Evolutionary conservation across 2,888 invertebrate genomes (phyloP).

Genomic region (Encarsia formosa): DNA sequence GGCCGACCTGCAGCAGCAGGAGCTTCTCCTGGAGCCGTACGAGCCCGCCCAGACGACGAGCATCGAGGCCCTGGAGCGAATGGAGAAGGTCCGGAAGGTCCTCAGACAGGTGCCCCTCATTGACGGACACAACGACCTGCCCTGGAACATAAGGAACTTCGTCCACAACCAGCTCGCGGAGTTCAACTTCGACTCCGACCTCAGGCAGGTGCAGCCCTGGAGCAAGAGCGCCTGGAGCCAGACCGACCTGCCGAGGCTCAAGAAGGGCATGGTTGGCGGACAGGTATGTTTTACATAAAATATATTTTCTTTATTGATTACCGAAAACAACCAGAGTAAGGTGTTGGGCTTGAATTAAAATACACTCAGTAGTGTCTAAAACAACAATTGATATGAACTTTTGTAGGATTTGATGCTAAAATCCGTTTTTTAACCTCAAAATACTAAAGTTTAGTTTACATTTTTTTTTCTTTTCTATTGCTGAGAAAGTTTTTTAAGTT

Average conservation of each 20-base stretch:
- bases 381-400: too few relatives aligned
- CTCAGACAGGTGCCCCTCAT: conserved; percentile 65
- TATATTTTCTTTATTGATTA: not conserved
- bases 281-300: conserved; percentile 54
- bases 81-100: conserved; percentile 62
- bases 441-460: too few relatives aligned
- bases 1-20: conserved; percentile 44
- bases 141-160: conserved; percentile 86
- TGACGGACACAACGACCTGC: conserved; percentile 73
- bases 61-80: conserved; percentile 56
- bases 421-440: too few relatives aligned
- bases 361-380: too few relatives aligned
- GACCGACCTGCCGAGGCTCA: conserved; percentile 70
- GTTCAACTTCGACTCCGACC: conserved; percentile 63
- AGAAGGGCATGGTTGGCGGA: conserved; percentile 71
- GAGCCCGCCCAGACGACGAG: not conserved
- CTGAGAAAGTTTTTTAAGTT: too few relatives aligned
- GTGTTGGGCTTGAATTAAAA: too few relatives aligned
- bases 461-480: too few relatives aligned
- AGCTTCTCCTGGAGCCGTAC: conserved; percentile 2
- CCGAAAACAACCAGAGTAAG: too few relatives aligned
- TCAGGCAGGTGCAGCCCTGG: conserved; percentile 70
- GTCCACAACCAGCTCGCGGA: conserved; percentile 72
- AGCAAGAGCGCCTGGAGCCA: conserved; percentile 74
- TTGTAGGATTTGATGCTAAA: too few relatives aligned